Evolutionary conservation across 2,113 vertebrate species (phyloP), one percentile per base, ranked within the genome.

Genomic region (Engystomops pustulosus): DNA sequence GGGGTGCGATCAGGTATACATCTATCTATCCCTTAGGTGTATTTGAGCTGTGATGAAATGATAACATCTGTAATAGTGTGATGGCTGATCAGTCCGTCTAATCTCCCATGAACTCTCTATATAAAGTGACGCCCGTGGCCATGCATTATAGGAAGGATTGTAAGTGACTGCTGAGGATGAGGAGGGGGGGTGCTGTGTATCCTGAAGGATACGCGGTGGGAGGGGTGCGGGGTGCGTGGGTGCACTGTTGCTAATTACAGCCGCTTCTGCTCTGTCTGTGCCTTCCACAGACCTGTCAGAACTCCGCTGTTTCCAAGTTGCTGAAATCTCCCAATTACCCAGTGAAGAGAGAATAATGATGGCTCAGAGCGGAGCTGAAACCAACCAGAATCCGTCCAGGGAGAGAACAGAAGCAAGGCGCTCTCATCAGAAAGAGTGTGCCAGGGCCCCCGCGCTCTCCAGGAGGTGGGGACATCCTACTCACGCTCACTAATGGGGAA

Each of bases 241-340:
- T 51, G 82, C 45, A 74, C 51, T 25, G 53, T 38, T 51, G 74
- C 82, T 78, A 68, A 84, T 84, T 84, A 84, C 82, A 84, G 60
- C 60, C 36, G 72, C 55, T 78, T 84, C 44, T 77, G 72, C 82
- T 78, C 72, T 78, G 60, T 77, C 45, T 77, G 74, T 55, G 47
- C 74, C 55, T 76, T 84, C 82, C 60, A 12, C 82, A 78, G 82
- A 84, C 82, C 82, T 84, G 82, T 84, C 82, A 84, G 60, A 84
- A n/a, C 74, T n/a, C 23, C 30, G 30, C 81, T 77, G 82, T 20
- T 68, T 68, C 60, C 60, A 68, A 77, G 82, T 83, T 69, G 60
- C 74, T 78, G 82, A 84, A 84, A 84, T 78, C 82, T 84, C 82
- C 82, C 82, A 78, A 84, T 84, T 84, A 84, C 60, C 82, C 82